These are phyloP conservation scores for Hipparchia semele DNA, from an alignment of 2,888 invertebrate species.

Conservation along the genomic window DNA sequence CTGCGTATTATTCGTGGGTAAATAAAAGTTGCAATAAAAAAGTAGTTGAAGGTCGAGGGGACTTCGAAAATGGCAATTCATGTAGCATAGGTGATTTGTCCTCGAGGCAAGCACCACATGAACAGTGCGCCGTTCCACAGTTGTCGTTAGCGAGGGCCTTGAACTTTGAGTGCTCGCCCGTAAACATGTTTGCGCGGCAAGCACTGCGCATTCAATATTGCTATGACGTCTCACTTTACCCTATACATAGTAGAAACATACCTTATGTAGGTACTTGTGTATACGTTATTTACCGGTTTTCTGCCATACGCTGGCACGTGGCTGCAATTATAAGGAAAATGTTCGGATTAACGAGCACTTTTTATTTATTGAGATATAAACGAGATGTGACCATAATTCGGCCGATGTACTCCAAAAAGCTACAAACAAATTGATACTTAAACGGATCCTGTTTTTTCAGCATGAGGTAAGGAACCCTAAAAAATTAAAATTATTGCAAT, in stretches of 20 bases:
- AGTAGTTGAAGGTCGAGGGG: constrained; percentile 13
- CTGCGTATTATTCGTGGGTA: no score
- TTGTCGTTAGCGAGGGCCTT: constrained; percentile 70
- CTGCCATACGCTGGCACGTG: constrained; percentile 34
- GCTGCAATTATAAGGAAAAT: constrained; percentile 32
- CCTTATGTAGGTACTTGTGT: constrained; percentile 23
- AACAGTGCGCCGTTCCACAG: constrained; percentile 62
- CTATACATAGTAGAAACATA: constrained; percentile 39
- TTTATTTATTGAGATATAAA: constrained; percentile 4
- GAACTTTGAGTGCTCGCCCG: constrained; percentile 72
- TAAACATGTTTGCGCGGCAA: constrained; percentile 79
- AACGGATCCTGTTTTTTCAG: no score
- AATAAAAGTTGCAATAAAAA: neutral
- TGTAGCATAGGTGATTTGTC: constrained; percentile 45
- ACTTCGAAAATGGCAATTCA: constrained; percentile 29
- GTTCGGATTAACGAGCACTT: constrained; percentile 32
- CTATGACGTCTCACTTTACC: constrained; percentile 62
- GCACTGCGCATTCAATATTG: constrained; percentile 70
- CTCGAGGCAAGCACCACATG: constrained; percentile 55
- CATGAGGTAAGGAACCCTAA: no score
- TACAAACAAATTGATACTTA: no score
- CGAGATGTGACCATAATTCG: neutral
- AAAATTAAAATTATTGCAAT: no score
- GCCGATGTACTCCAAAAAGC: neutral
- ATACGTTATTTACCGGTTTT: constrained; percentile 37